Conservation (phyloP, 2,797 vertebrate genomes). For the Crax fasciolata region DNA sequence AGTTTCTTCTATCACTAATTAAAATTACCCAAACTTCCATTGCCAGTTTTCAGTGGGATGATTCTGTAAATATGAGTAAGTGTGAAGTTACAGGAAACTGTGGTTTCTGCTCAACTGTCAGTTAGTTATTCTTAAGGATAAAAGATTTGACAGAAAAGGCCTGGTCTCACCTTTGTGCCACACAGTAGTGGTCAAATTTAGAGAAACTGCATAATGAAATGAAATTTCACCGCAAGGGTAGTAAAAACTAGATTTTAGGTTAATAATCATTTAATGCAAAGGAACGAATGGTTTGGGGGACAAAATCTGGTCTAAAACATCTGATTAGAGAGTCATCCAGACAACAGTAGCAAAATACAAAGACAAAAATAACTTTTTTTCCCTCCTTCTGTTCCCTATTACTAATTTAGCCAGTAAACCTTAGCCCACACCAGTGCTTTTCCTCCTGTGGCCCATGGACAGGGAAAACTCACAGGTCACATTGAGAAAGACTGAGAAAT, state of each 20-base stretch:
- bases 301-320: neutral
- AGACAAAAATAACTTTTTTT: neutral
- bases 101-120: constrained; percentile 42
- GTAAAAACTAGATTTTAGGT: neutral
- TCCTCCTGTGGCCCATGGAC: neutral
- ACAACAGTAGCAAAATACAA: neutral
- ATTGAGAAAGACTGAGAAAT: neutral
- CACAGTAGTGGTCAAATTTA: neutral
- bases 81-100: constrained; percentile 60
- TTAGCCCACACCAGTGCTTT: neutral
- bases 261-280: neutral
- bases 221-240: neutral
- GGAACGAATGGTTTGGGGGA: neutral
- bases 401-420: neutral
- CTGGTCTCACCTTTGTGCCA: neutral
- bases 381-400: too few relatives aligned
- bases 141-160: neutral
- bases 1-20: constrained; percentile 1
- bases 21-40: constrained; percentile 6
- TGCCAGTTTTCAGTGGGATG: constrained; percentile 50
- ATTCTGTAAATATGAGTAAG: constrained; percentile 49
- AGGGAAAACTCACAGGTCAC: neutral
- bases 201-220: neutral
- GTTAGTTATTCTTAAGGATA: neutral
- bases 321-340: neutral